Evolutionary conservation across 1,140 invertebrate species (phyloP), one percentile per base, ranked within the genome.

Genomic region (Pseudomyrmex sp.): DNA sequence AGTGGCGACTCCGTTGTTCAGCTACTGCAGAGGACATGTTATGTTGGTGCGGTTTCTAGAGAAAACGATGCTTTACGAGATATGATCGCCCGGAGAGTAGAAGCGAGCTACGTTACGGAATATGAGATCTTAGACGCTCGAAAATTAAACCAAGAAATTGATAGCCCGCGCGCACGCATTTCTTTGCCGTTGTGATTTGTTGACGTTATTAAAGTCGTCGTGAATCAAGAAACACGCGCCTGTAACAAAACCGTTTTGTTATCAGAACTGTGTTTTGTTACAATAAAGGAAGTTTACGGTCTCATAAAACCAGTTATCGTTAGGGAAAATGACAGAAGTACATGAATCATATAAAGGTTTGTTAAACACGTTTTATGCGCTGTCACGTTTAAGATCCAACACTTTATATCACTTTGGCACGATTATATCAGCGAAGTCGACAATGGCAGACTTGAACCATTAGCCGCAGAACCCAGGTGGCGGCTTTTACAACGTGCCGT

Each of bases 1-100:
- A n/a, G 52, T 18, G 83, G 44, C 26, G 79, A 79, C 73, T 87
- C 83, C 65, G 82, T 88, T 69, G 69, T 12, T 48, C 63, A 44
- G 18, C 48, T 9, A 79, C n/a, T 23, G 62, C 62, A 66, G 68
- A 68, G 84, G 77, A 83, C 52, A 59, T 26, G 70, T 56, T 52
- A 69, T 26, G 26, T 54, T 20, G 15, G 62, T n/a, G 18, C 50
- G 35, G 18, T 61, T 46, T 20, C 58, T 1, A 63, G 77, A 50
- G n/a, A 13, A 56, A 50, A 62, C 18, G 46, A 75, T 56, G 50
- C 68, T 86, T 84, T 85, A 79, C 59, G 69, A 69, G 65, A 13
- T 75, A 63, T 75, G 74, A 86, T 83, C 68, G 73, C 61, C 56
- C 8, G 13, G 76, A 72, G 54, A 72, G 59, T 80, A 70, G 54